Evolutionary conservation across 2,797 vertebrate genomes (phyloP).

Genomic region (Astyanax mexicanus): DNA sequence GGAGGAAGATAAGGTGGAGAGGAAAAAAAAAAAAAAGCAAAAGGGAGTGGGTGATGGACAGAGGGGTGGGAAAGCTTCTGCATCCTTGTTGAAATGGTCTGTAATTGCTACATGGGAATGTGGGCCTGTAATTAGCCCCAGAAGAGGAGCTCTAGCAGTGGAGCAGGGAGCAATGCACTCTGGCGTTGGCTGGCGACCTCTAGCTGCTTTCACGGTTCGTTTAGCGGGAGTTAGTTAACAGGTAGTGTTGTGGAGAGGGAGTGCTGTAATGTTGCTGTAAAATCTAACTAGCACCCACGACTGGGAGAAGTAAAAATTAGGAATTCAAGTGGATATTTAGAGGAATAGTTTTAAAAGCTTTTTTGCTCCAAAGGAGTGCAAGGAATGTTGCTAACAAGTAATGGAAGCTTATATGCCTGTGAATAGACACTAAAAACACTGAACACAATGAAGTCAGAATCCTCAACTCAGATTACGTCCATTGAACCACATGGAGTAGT

Average conservation of each 20-base stretch:
- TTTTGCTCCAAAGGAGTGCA: too few species aligned
- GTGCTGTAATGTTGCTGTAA: neutral
- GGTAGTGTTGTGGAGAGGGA: neutral
- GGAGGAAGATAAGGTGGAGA: neutral
- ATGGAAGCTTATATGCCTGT: too few species aligned
- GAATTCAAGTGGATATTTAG: too few species aligned
- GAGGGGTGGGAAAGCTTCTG: conserved; percentile 54
- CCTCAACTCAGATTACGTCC: too few species aligned
- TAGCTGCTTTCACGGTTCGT: neutral
- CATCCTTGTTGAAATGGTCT: conserved; percentile 77
- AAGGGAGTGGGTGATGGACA: conserved; percentile 46
- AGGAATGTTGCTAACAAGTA: too few species aligned
- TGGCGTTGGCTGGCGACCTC: neutral
- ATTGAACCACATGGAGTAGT: too few species aligned
- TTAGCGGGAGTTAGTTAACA: conserved; percentile 3
- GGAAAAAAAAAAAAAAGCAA: neutral
- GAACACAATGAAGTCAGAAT: too few species aligned
- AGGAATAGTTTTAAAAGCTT: neutral
- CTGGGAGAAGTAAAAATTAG: too few species aligned
- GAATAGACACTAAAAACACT: too few species aligned
- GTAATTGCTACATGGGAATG: conserved; percentile 76
- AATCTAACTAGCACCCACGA: neutral
- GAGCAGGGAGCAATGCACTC: neutral
- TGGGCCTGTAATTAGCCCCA: conserved; percentile 78
- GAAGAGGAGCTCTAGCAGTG: conserved; percentile 56